Percentiles rank a stretch among this genome's conserved stretches.
phyloP scores from a whole-genome alignment of 2,888 invertebrate species.

The Tipula confusa region DNA sequence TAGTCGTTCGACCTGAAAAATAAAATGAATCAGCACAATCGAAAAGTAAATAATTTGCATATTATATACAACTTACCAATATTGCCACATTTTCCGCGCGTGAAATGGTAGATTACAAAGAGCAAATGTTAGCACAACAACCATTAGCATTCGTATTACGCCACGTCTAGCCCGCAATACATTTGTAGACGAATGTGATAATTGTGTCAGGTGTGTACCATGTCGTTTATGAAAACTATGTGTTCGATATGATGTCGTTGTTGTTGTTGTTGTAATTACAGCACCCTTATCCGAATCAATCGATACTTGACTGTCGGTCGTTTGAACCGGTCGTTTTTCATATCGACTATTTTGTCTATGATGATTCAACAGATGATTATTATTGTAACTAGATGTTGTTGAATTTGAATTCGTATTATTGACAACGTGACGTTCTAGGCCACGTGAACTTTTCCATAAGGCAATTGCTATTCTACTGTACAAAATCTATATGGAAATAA shows the following conservation, averaged over 20 bases:
- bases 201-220: slow-evolving; percentile 53
- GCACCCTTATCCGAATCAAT: neutral
- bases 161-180: slow-evolving; percentile 74
- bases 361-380: slow-evolving; percentile 44
- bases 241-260: slow-evolving; percentile 4
- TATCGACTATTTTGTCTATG: slow-evolving; percentile 46
- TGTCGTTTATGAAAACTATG: slow-evolving; percentile 45
- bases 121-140: slow-evolving; percentile 83
- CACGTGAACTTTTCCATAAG: slow-evolving; percentile 73
- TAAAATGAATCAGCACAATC: neutral
- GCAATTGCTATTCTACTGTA: slow-evolving; percentile 81
- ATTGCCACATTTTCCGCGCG: slow-evolving; percentile 81
- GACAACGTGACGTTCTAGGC: slow-evolving; percentile 55
- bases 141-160: slow-evolving; percentile 84
- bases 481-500: slow-evolving; percentile 54
- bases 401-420: slow-evolving; percentile 42
- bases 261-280: slow-evolving; percentile 3
- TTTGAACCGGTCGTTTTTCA: slow-evolving; percentile 49
- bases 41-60: neutral
- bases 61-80: slow-evolving; percentile 54
- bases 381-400: slow-evolving; percentile 41
- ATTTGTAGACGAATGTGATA: slow-evolving; percentile 68
- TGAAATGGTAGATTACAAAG: slow-evolving; percentile 87
- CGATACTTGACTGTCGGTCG: slow-evolving; percentile 10
- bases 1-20: slow-evolving; percentile 56